Base-by-base conservation (phyloP, 2,113 vertebrate genomes). In the Sciurus niger region DNA sequence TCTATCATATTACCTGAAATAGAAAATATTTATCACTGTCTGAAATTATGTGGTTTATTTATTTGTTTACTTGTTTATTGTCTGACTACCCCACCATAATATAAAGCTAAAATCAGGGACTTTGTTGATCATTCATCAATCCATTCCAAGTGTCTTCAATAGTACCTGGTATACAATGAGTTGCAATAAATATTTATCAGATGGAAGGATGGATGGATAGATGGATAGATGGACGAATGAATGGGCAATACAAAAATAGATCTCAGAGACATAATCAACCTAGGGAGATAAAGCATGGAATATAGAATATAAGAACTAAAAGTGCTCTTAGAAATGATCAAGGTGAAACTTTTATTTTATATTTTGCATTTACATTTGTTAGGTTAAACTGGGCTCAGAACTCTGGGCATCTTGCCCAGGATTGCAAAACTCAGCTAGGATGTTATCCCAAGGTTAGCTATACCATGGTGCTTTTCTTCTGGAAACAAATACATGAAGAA, bases 171-270 rank as follows among this genome's bases (percentile, higher is more conserved):
- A 53, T 13, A 37, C 25, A 72, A 72, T 30, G 84, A 92, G 28
- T 84, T 90, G 68, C 55, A 90, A 70, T 80, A 63, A 88, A 76
- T 58, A 60, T 82, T 88, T 96, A 32, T 46, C 77, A 40, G 13
- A 55, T 70, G 30, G 67, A 78, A 25, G 7, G 43, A 46, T 73
- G 30, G 12, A 43, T 63, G 40, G 2, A n/a, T 72, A 46, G 55
- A 53, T 37, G 32, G 9, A 78, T 40, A 7, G 53, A n/a, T 86
- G n/a, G 13, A 63, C 65, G 34, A 1, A n/a, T 78, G 53, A 43
- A 65, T 51, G 32, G 9, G 65, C 18, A 16, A 93, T 79, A 43
- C 74, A 76, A 89, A 63, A 72, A 1, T 72, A 89, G 46, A 58
- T 85, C 18, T 92, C 28, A 34, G 34, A 60, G 65, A 67, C 63